Base-by-base conservation (phyloP, 1,140 invertebrate species). In the Drosophila nebulosa region DNA sequence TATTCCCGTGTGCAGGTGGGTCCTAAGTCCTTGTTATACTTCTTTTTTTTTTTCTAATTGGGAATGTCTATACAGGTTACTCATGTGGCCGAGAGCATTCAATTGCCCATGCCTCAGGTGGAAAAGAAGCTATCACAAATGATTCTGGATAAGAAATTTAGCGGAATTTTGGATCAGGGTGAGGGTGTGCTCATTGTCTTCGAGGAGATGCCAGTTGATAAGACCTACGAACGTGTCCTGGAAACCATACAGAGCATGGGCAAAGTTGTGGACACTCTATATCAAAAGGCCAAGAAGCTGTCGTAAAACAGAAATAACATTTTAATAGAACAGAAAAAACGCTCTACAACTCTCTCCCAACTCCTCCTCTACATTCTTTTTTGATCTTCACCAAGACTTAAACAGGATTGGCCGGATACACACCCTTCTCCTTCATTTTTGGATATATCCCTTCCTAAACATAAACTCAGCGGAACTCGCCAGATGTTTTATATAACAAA, bases 101-200 rank as follows among this genome's bases (percentile, higher is more conserved):
- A 97, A 89, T 93, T 99, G 46, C 95, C 96, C 7, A 95, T 97
- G 92, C 94, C 96, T 55, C 95, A 96, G 93, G 98, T 99, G 50
- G 99, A 99, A 92, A 98, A 99, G 92, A 99, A 99, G 92, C 92
- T 99, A 14, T 99, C 98, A 22, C 99, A 99, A 92, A 99, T 99
- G 99, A 99, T 99, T 91, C 93, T 99, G 85, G 99, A 99, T 92
- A 98, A 98, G 77, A 99, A 99, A 92, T 95, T 99, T 73, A 94
- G 96, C 93, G 98, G 98, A 16, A 99, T 99, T 78, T 93, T 99
- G 52, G 98, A 99, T 93, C 99, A 99, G 93, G 98, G 98, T 56
- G 97, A 98, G 92, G 98, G 94, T 71, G 97, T 99, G 10, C 93
- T 99, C 26, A 98, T 99, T 77, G 97, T 99, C 7, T 99, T 99